Evolutionary conservation across 2,888 invertebrate genomes (phyloP).

Genomic region (Vanessa cardui): DNA sequence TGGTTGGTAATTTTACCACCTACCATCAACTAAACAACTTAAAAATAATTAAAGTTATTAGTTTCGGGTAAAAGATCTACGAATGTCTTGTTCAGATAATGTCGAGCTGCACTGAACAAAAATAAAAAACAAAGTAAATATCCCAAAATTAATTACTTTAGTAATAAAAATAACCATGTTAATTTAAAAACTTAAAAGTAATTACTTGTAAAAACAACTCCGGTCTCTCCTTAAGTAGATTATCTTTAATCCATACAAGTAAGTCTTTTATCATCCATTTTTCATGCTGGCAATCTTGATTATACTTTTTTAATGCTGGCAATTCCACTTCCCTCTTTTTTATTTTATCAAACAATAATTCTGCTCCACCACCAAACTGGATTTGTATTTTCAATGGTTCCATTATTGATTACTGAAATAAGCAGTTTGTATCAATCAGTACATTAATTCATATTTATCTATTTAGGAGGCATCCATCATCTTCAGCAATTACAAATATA

Average conservation of each 20-base stretch:
- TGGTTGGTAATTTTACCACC: no score
- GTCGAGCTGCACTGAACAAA: no score
- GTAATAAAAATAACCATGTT: no score
- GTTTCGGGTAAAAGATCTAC: no score
- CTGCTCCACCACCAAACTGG: slow-evolving; percentile 92
- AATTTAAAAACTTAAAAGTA: not conserved
- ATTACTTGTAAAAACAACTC: slow-evolving; percentile 82
- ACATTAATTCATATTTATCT: no score
- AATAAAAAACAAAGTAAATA: no score
- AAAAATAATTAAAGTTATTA: slow-evolving; percentile 41
- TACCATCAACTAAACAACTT: no score
- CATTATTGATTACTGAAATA: slow-evolving; percentile 44
- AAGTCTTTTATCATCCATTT: slow-evolving; percentile 88
- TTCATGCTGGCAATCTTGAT: slow-evolving; percentile 53
- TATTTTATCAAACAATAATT: slow-evolving; percentile 92
- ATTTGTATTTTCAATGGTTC: slow-evolving; percentile 54
- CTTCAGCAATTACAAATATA: no score
- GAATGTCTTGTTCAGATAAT: no score
- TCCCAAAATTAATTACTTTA: no score
- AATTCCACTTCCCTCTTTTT: slow-evolving; percentile 87
- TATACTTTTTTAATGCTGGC: slow-evolving; percentile 78
- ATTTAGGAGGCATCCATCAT: no score
- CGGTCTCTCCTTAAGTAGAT: slow-evolving; percentile 91
- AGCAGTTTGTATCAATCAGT: no score
- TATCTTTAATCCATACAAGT: slow-evolving; percentile 92